Evolutionary conservation across 2,797 vertebrate genomes (phyloP), one percentile per base, ranked within the genome.

Genomic region (Sternarchorhynchus goeldii): DNA sequence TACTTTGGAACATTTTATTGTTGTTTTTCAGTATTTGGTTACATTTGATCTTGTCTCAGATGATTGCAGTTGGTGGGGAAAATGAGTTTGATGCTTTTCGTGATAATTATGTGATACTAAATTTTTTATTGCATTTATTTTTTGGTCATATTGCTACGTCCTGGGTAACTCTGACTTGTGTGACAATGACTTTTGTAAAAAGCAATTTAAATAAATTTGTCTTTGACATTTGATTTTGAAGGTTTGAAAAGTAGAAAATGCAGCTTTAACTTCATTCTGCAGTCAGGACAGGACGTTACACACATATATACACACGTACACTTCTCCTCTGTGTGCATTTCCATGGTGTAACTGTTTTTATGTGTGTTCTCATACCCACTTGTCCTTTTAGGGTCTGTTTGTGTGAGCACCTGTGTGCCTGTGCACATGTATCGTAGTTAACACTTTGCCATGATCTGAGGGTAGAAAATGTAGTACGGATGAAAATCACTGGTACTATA

Each of bases 231-330:
- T 45, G 41, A 45, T 7, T 50, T 50, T 50, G 12, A 50, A 50
- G 45, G 45, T 50, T 50, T 14, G 45, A 50, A 12, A 20, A 50
- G 36, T 5, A 5, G 17, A 21, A 68, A 6, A 29, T 76, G 50
- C 16, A 29, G 25, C 58, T 68, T 36, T 34, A n/a, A 41, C 16
- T 25, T 31, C 41, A 58, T 14, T 32, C 32, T 18, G 10, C 3
- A 32, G 32, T 88, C 87, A 88, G 85, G 85, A 89, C 91, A 93
- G 93, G 92, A 93, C 92, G 85, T 86, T 85, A 85, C 78, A 80
- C 41, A 41, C 71, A 81, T 60, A 32, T 32, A 55, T 76, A 75
- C 60, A 32, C 50, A 32, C 31, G 53, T 76, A 75, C 60, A 32
- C 50, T 55, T 41, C 18, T 73, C 31, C 70, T 68, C 64, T 17